Evolutionary conservation across 2,113 vertebrate genomes (phyloP).

Genomic region (Cyprinodon variegatus): DNA sequence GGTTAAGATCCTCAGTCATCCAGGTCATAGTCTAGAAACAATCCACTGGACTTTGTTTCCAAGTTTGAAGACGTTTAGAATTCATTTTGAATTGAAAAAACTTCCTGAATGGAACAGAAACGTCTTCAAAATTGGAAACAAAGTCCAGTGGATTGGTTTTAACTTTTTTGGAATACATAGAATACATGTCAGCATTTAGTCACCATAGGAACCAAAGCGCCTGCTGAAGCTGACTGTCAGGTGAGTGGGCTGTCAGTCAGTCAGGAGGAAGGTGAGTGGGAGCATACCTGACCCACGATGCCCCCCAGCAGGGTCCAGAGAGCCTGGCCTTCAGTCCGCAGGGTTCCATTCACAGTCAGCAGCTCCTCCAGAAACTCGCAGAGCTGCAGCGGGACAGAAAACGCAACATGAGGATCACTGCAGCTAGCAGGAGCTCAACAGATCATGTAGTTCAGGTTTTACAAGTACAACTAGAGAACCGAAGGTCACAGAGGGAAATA

Average conservation of each 20-base stretch:
- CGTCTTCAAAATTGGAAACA: too few relatives aligned
- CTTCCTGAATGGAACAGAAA: too few relatives aligned
- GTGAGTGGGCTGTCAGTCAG: slow-evolving; percentile 81
- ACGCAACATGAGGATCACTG: slow-evolving; percentile 13
- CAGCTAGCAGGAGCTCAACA: background rate
- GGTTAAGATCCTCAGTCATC: too few relatives aligned
- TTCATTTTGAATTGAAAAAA: too few relatives aligned
- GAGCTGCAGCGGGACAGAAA: slow-evolving; percentile 76
- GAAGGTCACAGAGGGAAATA: too few relatives aligned
- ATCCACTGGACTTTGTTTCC: too few relatives aligned
- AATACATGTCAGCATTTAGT: slow-evolving; percentile 45
- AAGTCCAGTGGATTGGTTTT: too few relatives aligned
- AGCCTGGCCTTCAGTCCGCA: slow-evolving; percentile 91
- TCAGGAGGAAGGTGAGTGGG: background rate
- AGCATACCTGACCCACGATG: slow-evolving; percentile 92
- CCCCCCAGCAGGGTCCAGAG: slow-evolving; percentile 92
- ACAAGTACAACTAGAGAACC: background rate
- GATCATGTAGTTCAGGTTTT: too few relatives aligned
- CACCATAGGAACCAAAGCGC: slow-evolving; percentile 66
- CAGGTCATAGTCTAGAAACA: too few relatives aligned
- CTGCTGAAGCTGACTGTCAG: slow-evolving; percentile 73
- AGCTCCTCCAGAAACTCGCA: slow-evolving; percentile 96
- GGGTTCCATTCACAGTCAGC: slow-evolving; percentile 90
- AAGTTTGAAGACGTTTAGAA: too few relatives aligned
- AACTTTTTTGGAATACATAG: too few relatives aligned